phyloP scores from a whole-genome alignment of 2,797 vertebrate species.

The Nyctibius grandis region DNA sequence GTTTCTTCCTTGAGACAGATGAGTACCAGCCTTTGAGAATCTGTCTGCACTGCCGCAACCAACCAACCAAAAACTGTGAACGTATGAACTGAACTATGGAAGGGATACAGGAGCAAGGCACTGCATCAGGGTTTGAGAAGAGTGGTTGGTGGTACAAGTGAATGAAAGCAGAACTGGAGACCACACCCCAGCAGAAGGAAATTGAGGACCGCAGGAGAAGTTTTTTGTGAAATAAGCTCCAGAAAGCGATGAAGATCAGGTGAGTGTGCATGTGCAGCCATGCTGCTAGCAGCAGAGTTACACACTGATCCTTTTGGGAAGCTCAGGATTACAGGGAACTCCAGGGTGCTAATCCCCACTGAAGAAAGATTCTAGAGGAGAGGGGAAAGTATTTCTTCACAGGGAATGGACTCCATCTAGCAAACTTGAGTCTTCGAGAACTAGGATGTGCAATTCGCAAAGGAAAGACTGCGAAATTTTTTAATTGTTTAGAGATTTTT shows the following conservation, averaged over 20 bases:
- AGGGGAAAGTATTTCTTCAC: neutral
- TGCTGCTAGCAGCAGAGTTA: neutral
- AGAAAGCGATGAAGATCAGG: neutral
- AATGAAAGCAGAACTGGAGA: neutral
- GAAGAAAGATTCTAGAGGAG: neutral
- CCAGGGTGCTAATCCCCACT: neutral
- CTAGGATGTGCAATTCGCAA: neutral
- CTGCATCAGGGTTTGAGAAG: neutral
- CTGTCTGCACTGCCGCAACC: neutral
- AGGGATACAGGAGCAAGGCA: neutral
- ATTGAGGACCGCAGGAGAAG: neutral
- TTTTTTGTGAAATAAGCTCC: neutral
- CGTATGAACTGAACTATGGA: neutral
- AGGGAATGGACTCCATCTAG: neutral
- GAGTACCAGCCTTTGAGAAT: neutral
- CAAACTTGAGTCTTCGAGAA: neutral
- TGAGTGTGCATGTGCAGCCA: rapidly evolving
- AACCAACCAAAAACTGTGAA: neutral
- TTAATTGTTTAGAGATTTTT: neutral
- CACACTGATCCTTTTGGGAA: neutral
- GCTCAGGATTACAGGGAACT: neutral
- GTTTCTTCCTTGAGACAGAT: neutral
- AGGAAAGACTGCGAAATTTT: neutral
- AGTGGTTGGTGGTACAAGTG: neutral
- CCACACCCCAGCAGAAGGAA: neutral